Conservation (phyloP, 2,113 vertebrate genomes). For the Perca flavescens region DNA sequence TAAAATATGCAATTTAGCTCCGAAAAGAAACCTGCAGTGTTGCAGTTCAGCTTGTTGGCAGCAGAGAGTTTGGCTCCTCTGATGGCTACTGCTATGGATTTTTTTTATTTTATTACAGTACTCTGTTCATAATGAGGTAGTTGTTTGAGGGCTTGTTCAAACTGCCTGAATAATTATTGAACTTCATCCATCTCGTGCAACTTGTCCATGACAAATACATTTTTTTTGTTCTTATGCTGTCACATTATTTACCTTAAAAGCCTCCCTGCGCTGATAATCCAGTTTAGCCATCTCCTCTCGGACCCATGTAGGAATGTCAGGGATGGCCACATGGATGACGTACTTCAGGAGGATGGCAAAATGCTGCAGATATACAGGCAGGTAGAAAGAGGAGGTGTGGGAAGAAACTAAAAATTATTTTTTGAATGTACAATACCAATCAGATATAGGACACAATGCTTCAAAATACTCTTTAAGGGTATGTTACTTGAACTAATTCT, state of each 20-base stretch:
- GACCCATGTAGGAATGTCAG: constrained; percentile 94
- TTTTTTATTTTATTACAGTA: constrained; percentile 11
- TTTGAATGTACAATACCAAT: background rate
- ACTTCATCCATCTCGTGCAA: background rate
- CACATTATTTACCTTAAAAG: constrained; percentile 90
- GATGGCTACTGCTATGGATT: background rate
- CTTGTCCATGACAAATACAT: background rate
- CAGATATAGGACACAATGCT: background rate
- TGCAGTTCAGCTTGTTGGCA: background rate
- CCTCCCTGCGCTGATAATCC: constrained; percentile 94
- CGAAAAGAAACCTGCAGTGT: constrained; percentile 16
- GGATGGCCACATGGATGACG: constrained; percentile 94
- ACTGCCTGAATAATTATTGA: background rate
- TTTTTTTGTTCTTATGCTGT: background rate
- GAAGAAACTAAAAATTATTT: background rate
- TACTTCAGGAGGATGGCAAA: constrained; percentile 95
- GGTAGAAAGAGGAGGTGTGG: background rate
- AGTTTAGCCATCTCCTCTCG: constrained; percentile 96
- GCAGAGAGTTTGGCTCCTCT: constrained; percentile 1
- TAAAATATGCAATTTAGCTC: constrained; percentile 8
- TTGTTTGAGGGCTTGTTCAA: constrained; percentile 1
- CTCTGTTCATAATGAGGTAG: background rate
- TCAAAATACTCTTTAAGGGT: background rate
- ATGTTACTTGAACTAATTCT: constrained; percentile 18
- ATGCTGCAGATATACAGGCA: constrained; percentile 83